These are phyloP conservation scores for Ethmia dodecea DNA, from an alignment of 2,888 invertebrate species.

Conservation along the genomic window DNA sequence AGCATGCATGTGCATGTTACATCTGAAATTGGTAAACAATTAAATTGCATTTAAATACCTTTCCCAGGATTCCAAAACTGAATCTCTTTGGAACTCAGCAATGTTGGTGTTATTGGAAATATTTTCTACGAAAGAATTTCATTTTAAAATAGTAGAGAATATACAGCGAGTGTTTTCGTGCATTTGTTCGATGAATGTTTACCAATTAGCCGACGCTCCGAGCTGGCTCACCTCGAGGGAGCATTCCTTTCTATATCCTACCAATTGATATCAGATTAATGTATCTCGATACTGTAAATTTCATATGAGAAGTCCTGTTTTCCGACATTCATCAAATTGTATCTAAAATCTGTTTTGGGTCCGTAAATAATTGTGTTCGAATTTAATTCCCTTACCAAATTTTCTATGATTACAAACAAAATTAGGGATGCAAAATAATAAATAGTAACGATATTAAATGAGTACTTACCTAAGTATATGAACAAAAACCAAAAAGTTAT, in stretches of 20 bases:
- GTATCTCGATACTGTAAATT: slow-evolving; percentile 27
- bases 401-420: too few relatives aligned
- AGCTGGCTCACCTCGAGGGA: slow-evolving; percentile 27
- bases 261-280: slow-evolving; percentile 47
- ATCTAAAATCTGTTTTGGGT: too few relatives aligned
- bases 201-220: slow-evolving; percentile 49
- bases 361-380: too few relatives aligned
- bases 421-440: too few relatives aligned
- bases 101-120: slow-evolving; percentile 51
- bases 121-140: slow-evolving; percentile 65
- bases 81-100: slow-evolving; percentile 33
- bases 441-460: too few relatives aligned
- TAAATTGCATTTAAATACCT: slow-evolving; percentile 47
- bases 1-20: too few relatives aligned
- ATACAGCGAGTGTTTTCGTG: slow-evolving; percentile 36
- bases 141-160: slow-evolving; percentile 59
- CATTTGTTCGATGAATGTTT: slow-evolving; percentile 54
- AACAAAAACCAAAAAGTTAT: too few relatives aligned
- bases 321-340: too few relatives aligned
- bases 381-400: neutral
- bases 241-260: slow-evolving; percentile 33
- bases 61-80: slow-evolving; percentile 46
- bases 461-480: too few relatives aligned
- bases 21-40: too few relatives aligned
- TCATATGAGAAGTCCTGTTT: too few relatives aligned